These are phyloP conservation scores for Ancistrus triradiatus DNA, from an alignment of 2,113 vertebrate genomes.

Conservation along the genomic window DNA sequence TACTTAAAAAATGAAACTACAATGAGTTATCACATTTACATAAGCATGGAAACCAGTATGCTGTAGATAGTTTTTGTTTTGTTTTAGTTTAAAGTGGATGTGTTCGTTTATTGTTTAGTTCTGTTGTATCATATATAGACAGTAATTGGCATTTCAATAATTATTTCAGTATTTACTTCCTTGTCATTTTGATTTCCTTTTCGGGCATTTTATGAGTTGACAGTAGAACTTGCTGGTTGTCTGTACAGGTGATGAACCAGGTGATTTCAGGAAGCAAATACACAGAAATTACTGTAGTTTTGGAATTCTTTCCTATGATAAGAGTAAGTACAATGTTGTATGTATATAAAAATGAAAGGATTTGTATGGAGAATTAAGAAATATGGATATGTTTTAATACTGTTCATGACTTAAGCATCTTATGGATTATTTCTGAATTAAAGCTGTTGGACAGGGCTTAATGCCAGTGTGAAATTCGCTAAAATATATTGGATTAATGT, in stretches of 20 bases:
- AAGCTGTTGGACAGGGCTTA: no score
- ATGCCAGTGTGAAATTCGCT: no score
- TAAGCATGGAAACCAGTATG: constrained; percentile 15
- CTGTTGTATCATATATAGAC: not conserved
- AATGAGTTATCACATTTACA: constrained; percentile 12
- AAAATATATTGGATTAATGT: no score
- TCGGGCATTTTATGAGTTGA: constrained; percentile 8
- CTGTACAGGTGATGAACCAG: constrained; percentile 12
- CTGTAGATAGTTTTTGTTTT: constrained; percentile 28
- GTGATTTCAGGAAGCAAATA: no score
- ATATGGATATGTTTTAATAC: constrained; percentile 27
- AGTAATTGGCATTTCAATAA: not conserved
- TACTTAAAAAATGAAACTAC: not conserved
- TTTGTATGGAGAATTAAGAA: no score
- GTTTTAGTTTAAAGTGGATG: constrained; percentile 14
- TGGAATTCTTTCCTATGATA: no score
- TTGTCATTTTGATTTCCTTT: not conserved
- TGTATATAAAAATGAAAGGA: no score
- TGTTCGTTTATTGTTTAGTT: not conserved
- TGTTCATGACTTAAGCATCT: constrained; percentile 16
- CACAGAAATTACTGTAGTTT: no score
- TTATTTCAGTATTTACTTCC: not conserved
- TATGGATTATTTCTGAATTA: constrained; percentile 15
- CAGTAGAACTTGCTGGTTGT: constrained; percentile 24
- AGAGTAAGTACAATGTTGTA: no score